Base-by-base conservation (phyloP, 1,140 invertebrate species). In the Pissodes strobi region DNA sequence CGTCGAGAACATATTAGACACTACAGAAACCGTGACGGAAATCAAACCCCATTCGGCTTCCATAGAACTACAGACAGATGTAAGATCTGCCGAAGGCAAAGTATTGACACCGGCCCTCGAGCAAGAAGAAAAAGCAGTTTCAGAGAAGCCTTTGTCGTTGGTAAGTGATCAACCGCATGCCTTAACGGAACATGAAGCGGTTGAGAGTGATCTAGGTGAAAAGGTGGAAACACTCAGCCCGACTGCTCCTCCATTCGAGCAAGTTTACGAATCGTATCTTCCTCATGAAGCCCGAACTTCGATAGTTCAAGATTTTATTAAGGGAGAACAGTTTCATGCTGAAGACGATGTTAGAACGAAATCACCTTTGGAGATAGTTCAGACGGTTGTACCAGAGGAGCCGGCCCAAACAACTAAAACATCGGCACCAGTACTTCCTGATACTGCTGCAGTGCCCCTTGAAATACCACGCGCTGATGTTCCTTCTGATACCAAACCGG, bases 221-320 rank as follows among this genome's bases (percentile, higher is more conserved):
- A n/a, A n/a, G n/a, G n/a, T n/a, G n/a, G 19, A 39, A 13, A 27
- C 25, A 8, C 5, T 41, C 19, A 51, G 21, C 23, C 64, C 64
- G 12, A 66, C 30, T 37, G 64, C 64, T 0, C 64, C 64, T 22
- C 49, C 64, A 46, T 66, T 51, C 55, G 60, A 69, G 41, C 46
- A 66, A 59, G 52, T 59, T 19, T 45, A 19, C 12, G 18, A 59
- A 41, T 13, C 48, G 1, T 52, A 63, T 22, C 10, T 59, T 22
- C 49, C 56, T 30, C 57, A 38, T 15, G 53, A 63, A 63, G 18
- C 38, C 27, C 45, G 45, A 41, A 21, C 13, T 10, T 4, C 38
- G 1, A 25, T 53, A 4, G 45, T 59, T 0, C 55, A 69, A 51
- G 60, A 69, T 38, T 69, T 69, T 48, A 67, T 69, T 8, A 15